Evolutionary conservation across 2,113 vertebrate genomes (phyloP).

Genomic region (Chascanopsetta lugubris): DNA sequence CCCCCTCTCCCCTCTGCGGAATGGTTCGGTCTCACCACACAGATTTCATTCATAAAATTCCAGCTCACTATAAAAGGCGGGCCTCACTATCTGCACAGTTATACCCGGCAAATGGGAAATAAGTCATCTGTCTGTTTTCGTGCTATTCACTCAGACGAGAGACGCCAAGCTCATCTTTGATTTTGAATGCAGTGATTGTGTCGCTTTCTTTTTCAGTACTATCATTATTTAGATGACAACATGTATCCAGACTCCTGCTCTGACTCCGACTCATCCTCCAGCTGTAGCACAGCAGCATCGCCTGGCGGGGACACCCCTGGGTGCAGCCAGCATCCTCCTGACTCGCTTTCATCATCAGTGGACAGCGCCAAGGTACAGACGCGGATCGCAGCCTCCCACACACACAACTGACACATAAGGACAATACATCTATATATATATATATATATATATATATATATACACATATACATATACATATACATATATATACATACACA

Average conservation of each 20-base stretch:
- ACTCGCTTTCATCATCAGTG: constrained; percentile 87
- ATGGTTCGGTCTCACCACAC: constrained; percentile 81
- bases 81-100: constrained; percentile 75
- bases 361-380: constrained; percentile 84
- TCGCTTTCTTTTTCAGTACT: too few relatives aligned
- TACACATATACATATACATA: too few relatives aligned
- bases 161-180: background rate
- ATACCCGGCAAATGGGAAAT: constrained; percentile 66
- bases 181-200: constrained; percentile 41
- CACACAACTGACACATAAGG: constrained; percentile 1
- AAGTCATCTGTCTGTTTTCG: constrained; percentile 13
- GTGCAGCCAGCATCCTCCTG: constrained; percentile 86
- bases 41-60: constrained; percentile 88
- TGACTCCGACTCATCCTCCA: constrained; percentile 89
- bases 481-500: too few relatives aligned
- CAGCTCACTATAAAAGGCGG: constrained; percentile 83
- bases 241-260: constrained; percentile 88
- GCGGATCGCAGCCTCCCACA: constrained; percentile 22
- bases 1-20: constrained; percentile 43
- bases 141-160: constrained; percentile 18
- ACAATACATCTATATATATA: too few relatives aligned
- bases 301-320: constrained; percentile 88
- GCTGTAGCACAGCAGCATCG: constrained; percentile 91
- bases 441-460: too few relatives aligned
- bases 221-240: constrained; percentile 44